A percentile compares a stretch with the other conserved stretches of the same genome.
Evolutionary conservation across 1,140 invertebrate species (phyloP).

Genomic region (Chironomus striatipennis): DNA sequence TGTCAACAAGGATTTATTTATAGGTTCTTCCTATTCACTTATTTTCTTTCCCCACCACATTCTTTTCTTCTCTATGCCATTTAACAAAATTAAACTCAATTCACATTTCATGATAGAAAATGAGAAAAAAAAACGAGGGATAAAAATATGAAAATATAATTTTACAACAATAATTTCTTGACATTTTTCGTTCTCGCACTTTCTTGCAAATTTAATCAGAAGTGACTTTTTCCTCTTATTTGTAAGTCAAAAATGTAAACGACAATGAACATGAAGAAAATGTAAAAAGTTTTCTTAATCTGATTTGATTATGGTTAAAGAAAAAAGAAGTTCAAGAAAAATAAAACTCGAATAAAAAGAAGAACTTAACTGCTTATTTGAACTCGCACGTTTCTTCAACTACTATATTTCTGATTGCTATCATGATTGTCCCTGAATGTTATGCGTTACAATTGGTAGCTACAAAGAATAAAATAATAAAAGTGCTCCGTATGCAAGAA

Average conservation of each 20-base stretch:
- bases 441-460: neutral
- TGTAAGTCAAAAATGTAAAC: neutral
- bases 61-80: neutral
- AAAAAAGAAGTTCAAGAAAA: neutral
- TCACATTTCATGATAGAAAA: neutral
- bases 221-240: neutral
- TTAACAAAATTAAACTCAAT: neutral
- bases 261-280: neutral
- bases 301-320: neutral
- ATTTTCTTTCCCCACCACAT: neutral
- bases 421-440: neutral
- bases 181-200: neutral
- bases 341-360: neutral
- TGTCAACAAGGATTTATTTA: slow-evolving; percentile 6
- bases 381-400: neutral
- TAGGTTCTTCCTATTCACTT: neutral
- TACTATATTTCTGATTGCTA: slow-evolving; percentile 4
- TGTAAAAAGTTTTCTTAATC: neutral
- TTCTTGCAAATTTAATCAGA: slow-evolving; percentile 4
- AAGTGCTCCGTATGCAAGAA: neutral
- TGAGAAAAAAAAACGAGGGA: neutral
- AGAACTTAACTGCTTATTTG: slow-evolving; percentile 2
- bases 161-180: slow-evolving; percentile 1
- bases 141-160: neutral
- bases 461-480: too few relatives aligned